Evolutionary conservation across 2,113 vertebrate genomes (phyloP).

Genomic region (Upupa epops): DNA sequence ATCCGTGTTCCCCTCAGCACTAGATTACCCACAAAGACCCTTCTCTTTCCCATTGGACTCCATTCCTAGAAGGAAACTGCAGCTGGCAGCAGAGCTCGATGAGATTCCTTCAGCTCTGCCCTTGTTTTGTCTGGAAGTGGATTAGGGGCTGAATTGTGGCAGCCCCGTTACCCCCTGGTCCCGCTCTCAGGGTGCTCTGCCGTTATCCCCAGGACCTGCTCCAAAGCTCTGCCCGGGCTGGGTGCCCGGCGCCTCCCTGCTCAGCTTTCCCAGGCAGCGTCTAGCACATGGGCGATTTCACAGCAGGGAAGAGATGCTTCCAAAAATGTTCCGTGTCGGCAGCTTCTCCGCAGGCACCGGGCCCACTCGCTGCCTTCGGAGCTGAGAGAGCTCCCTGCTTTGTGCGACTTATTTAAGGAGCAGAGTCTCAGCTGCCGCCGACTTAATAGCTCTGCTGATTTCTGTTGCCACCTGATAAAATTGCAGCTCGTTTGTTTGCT

Average conservation of each 20-base stretch:
- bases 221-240: constrained; percentile 5
- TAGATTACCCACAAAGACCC: neutral
- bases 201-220: neutral
- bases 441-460: constrained; percentile 25
- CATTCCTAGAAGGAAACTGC: constrained; percentile 11
- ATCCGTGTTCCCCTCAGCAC: neutral
- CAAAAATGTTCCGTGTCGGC: neutral
- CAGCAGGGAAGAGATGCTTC: constrained; percentile 27
- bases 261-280: constrained; percentile 46
- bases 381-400: neutral
- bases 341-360: constrained; percentile 17
- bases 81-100: neutral
- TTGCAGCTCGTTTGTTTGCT: constrained; percentile 39
- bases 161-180: neutral
- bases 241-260: neutral
- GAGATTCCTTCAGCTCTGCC: neutral
- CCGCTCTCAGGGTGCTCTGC: neutral
- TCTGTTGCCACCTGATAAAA: constrained; percentile 56
- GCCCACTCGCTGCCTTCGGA: constrained; percentile 26
- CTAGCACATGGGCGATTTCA: constrained; percentile 39
- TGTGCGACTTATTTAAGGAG: constrained; percentile 17
- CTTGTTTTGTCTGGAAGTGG: neutral
- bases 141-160: neutral
- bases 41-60: neutral
- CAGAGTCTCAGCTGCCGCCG: constrained; percentile 8